Evolutionary conservation across 1,140 invertebrate species (phyloP).

Genomic region (Chlorops oryzae): DNA sequence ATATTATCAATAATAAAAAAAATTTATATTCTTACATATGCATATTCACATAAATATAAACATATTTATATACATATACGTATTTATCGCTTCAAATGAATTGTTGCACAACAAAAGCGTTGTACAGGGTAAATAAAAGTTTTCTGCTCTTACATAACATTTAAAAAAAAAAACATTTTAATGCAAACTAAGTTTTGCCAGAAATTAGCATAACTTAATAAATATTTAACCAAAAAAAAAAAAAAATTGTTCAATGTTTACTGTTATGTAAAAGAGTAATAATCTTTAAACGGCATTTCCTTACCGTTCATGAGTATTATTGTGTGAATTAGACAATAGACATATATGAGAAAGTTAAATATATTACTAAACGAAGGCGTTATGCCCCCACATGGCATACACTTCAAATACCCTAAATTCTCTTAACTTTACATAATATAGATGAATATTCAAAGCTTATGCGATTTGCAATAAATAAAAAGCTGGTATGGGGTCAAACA

Average conservation of each 20-base stretch:
- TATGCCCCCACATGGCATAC: too few relatives aligned
- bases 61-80: too few relatives aligned
- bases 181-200: background rate
- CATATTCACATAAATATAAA: too few relatives aligned
- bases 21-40: too few relatives aligned
- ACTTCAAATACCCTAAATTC: too few relatives aligned
- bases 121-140: background rate
- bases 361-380: too few relatives aligned
- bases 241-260: constrained; percentile 3
- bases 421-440: too few relatives aligned
- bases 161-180: constrained; percentile 5
- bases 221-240: background rate
- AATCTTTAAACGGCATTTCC: background rate
- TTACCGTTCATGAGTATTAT: constrained; percentile 24
- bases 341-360: too few relatives aligned
- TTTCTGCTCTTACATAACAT: background rate
- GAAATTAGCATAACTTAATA: background rate
- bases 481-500: constrained; percentile 49
- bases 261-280: background rate
- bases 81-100: too few relatives aligned
- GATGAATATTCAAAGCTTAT: constrained; percentile 16
- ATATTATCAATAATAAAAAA: too few relatives aligned
- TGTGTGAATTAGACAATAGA: constrained; percentile 48
- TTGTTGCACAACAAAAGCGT: background rate
- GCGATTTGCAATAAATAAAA: constrained; percentile 22